Percentiles rank a stretch among this genome's conserved stretches.
phyloP scores from a whole-genome alignment of 2,797 vertebrate genomes.

The Staurois parvus region DNA sequence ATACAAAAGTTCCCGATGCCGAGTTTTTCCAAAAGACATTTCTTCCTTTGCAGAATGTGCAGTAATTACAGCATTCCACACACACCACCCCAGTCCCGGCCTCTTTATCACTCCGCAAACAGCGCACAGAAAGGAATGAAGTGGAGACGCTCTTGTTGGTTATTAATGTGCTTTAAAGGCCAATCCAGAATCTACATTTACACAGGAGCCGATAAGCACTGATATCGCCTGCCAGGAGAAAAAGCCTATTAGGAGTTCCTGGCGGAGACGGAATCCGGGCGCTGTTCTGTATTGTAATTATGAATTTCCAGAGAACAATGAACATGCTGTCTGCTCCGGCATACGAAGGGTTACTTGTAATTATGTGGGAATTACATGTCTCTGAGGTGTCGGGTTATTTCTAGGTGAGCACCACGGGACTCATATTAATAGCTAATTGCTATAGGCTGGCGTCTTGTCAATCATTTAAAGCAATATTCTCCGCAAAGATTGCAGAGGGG shows the following conservation, averaged over 20 bases:
- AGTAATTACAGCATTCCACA: slow-evolving; percentile 1
- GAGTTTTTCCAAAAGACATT: background rate
- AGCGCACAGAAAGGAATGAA: slow-evolving; percentile 16
- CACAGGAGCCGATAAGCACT: slow-evolving; percentile 35
- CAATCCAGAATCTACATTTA: slow-evolving; percentile 41
- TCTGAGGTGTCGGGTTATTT: slow-evolving; percentile 5
- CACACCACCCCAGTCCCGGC: background rate
- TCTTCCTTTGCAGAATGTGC: background rate
- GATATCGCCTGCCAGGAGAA: slow-evolving; percentile 14
- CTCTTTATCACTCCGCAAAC: slow-evolving; percentile 46
- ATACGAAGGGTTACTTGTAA: slow-evolving; percentile 20
- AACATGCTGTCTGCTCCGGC: background rate
- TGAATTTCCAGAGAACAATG: slow-evolving; percentile 10
- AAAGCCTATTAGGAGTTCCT: slow-evolving; percentile 21
- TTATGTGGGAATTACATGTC: slow-evolving; percentile 11
- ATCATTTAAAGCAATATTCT: slow-evolving; percentile 6
- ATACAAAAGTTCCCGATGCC: too few species aligned
- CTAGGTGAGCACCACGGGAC: slow-evolving; percentile 3
- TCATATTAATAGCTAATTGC: slow-evolving; percentile 26
- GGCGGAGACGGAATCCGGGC: background rate
- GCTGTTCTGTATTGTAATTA: slow-evolving; percentile 16
- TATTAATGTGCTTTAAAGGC: slow-evolving; percentile 54
- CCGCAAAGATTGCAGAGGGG: background rate
- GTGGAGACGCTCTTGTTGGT: slow-evolving; percentile 26
- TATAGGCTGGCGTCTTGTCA: slow-evolving; percentile 9